Percentiles rank a stretch among this genome's conserved stretches.
Evolutionary conservation across 2,888 invertebrate genomes (phyloP).

Genomic region (Epirrhoe alternata): DNA sequence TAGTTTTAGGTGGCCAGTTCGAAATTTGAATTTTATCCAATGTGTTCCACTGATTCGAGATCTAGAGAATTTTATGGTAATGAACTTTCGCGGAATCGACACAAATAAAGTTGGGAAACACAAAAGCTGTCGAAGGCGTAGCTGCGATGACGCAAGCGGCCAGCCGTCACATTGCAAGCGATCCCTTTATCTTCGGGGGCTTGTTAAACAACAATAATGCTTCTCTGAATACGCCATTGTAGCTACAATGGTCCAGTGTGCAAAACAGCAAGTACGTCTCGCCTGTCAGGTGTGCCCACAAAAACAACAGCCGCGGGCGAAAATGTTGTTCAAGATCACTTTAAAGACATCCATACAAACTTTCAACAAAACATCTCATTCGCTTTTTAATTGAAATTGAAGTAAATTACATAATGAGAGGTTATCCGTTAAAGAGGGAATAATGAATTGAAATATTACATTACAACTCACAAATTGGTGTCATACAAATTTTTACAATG

Average conservation of each 20-base stretch:
- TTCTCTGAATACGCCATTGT: conserved; percentile 46
- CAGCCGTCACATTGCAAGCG: conserved; percentile 58
- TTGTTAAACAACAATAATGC: conserved; percentile 54
- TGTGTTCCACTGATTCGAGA: conserved; percentile 27
- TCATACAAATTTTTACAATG: conserved; percentile 12
- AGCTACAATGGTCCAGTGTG: conserved; percentile 44
- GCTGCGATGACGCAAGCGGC: conserved; percentile 39
- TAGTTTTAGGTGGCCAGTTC: conserved; percentile 30
- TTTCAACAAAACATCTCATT: conserved; percentile 33
- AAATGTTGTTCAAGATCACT: conserved; percentile 40
- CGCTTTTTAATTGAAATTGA: conserved; percentile 43
- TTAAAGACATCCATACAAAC: conserved; percentile 18
- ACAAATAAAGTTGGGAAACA: conserved; percentile 46
- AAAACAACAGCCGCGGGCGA: conserved; percentile 51
- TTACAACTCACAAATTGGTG: conserved; percentile 5
- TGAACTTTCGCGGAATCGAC: conserved; percentile 33
- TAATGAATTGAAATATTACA: conserved; percentile 39
- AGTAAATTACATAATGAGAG: conserved; percentile 40
- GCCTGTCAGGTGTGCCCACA: conserved; percentile 56
- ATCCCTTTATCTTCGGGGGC: conserved; percentile 46
- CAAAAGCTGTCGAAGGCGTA: conserved; percentile 48
- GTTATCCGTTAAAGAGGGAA: conserved; percentile 32
- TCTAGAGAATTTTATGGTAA: conserved; percentile 39
- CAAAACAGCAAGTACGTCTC: conserved; percentile 40
- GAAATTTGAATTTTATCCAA: conserved; percentile 31